These are phyloP conservation scores for Spicauda simplicius DNA, from an alignment of 2,888 invertebrate species.

Conservation along the genomic window DNA sequence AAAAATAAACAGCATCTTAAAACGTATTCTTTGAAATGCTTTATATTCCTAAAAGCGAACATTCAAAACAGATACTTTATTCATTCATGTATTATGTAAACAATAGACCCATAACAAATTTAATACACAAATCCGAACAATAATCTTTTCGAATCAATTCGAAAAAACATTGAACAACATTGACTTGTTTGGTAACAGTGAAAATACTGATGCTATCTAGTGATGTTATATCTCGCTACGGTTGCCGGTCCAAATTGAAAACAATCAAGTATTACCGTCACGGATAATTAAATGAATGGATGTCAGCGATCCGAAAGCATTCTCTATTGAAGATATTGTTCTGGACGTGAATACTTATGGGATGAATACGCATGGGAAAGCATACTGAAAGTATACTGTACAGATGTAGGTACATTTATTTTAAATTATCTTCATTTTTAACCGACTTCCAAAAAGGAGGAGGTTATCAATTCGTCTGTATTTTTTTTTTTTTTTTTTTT, in stretches of 20 bases:
- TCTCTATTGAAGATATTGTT: constrained; percentile 1
- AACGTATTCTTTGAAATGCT: too few species aligned
- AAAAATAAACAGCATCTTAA: too few species aligned
- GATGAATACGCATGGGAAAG: neutral
- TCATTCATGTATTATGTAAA: neutral
- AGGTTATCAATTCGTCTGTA: too few species aligned
- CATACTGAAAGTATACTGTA: neutral
- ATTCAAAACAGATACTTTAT: neutral
- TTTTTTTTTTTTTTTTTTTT: too few species aligned
- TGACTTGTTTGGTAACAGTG: constrained; percentile 4
- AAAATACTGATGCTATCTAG: neutral
- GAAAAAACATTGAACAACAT: neutral
- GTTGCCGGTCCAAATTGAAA: constrained; percentile 1
- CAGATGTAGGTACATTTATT: too few species aligned
- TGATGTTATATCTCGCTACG: constrained; percentile 6
- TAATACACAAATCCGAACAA: neutral
- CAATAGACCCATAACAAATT: neutral
- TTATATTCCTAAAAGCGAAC: too few species aligned
- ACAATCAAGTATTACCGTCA: constrained; percentile 3
- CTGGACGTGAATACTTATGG: neutral
- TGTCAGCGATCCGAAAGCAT: neutral
- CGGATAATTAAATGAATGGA: constrained; percentile 9
- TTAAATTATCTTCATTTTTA: too few species aligned
- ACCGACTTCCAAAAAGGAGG: too few species aligned
- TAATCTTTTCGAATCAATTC: neutral